Evolutionary conservation across 2,888 invertebrate genomes (phyloP), one percentile per base, ranked within the genome.

Genomic region (Phortica magna): DNA sequence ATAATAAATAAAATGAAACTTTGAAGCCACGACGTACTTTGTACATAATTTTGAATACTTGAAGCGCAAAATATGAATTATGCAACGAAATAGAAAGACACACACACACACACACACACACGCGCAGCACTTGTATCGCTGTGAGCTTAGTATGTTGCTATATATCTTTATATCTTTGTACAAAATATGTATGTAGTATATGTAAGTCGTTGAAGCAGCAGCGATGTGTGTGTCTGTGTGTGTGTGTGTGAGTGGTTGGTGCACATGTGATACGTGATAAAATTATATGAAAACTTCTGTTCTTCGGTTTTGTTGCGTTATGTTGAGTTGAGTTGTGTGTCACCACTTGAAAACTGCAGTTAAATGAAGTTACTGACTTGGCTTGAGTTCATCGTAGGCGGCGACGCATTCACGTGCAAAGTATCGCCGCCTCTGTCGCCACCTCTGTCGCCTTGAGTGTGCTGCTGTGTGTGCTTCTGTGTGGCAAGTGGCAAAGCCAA

Each of bases 221-320:
- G 31, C 31, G 5, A 1, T 31, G 31, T n/a, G 59, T 59, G 9
- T 59, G 59, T 59, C 3, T 59, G 19, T 57, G 7, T 57, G 14
- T 59, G 22, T 59, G 19, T 59, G 3, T 59, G 19, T 59, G 7
- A 17, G n/a, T 17, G 22, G 17, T 7, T 59, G 9, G 59, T 59
- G 7, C 19, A 59, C 64, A 64, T 64, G 64, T 31, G 64, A 64
- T 64, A 64, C 64, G 64, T 64, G 64, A 64, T 64, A 64, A 64
- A 64, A 64, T 64, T 64, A 64, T 14, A 64, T 64, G 64, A 31
- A 31, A 22, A 64, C 14, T 22, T 64, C 39, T 64, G 19, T 19
- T 59, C 59, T 59, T 59, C 19, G 55, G n/a, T 12, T 48, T 3
- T 48, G 3, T 48, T 9, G 48, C 14, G 10, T 48, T 48, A 14